Conservation (phyloP, 2,113 vertebrate genomes). For the Poecile atricapillus region DNA sequence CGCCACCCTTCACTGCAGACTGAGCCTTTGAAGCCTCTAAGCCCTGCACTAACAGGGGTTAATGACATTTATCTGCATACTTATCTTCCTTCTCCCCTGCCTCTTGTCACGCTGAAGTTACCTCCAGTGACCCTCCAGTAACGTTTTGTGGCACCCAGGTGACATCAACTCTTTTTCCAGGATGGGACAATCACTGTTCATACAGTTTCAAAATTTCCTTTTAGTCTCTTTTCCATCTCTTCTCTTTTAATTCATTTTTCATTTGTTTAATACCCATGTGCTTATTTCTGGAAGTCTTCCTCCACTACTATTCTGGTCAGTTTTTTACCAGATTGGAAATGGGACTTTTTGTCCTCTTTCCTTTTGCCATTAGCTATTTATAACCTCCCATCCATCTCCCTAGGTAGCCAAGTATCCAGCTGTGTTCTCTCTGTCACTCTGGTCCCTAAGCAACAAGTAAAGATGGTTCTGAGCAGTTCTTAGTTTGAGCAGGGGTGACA, state of each 20-base stretch:
- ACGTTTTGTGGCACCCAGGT: not conserved
- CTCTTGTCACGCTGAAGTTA: not conserved
- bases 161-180: not conserved
- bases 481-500: not conserved
- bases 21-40: not conserved
- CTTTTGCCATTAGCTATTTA: constrained; percentile 32
- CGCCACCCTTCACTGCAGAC: not conserved
- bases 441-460: constrained; percentile 27
- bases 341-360: constrained; percentile 36
- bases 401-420: constrained; percentile 21
- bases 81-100: not conserved
- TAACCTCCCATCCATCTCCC: constrained; percentile 34
- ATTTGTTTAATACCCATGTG: not conserved
- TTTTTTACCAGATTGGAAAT: not conserved
- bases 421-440: constrained; percentile 19
- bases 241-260: not conserved
- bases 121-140: not conserved
- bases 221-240: not conserved
- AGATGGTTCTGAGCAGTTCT: not conserved
- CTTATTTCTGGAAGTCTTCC: constrained; percentile 40
- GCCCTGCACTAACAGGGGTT: constrained; percentile 4
- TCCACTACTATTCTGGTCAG: constrained; percentile 11
- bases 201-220: not conserved
- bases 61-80: not conserved
- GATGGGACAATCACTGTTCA: not conserved